Evolutionary conservation across 2,797 vertebrate species (phyloP), one percentile per base, ranked within the genome.

Genomic region (Miichthys miiuy): DNA sequence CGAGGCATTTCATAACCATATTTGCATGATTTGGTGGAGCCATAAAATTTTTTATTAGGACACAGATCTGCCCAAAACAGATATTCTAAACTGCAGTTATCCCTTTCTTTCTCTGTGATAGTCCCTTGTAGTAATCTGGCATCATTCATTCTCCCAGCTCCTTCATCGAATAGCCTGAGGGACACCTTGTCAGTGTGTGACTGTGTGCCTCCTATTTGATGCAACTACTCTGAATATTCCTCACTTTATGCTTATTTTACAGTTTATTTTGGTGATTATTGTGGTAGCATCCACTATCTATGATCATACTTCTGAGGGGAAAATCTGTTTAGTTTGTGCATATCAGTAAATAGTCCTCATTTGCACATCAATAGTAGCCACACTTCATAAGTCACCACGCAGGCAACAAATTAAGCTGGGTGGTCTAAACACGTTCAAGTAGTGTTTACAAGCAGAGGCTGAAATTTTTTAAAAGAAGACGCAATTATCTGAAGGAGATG

Each of bases 31-130:
- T 68, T 41, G 38, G 30, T 16, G 2, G 42, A 70, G 54, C 65
- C 27, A 65, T 79, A 30, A 75, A 80, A 52, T 16, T 23, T 57
- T 38, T 73, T 38, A 77, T 72, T 51, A 66, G 7, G 68, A 64
- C 20, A 70, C 50, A 2, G 13, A 63, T 65, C 46, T 72, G 64
- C 79, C 55, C 23, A 61, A 62, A 82, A 64, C 20, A 46, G 25
- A 71, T 55, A 27, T 66, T 68, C 5, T 46, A 51, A 72, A 57
- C 52, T 55, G 61, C 62, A 67, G 1, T 47, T 65, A 60, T 44
- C 44, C 18, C 54, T 25, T 55, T 38, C 52, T 44, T 14, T 75
- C 71, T 93, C 87, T 93, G 87, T 89, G 92, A 92, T 92, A 82
- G 92, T 92, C 91, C 88, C 91, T 91, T 92, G 83, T 79, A 65